Percentiles rank a stretch among this genome's conserved stretches.
Evolutionary conservation across 2,797 vertebrate genomes (phyloP).

Genomic region (Arnoldichthys spilopterus): DNA sequence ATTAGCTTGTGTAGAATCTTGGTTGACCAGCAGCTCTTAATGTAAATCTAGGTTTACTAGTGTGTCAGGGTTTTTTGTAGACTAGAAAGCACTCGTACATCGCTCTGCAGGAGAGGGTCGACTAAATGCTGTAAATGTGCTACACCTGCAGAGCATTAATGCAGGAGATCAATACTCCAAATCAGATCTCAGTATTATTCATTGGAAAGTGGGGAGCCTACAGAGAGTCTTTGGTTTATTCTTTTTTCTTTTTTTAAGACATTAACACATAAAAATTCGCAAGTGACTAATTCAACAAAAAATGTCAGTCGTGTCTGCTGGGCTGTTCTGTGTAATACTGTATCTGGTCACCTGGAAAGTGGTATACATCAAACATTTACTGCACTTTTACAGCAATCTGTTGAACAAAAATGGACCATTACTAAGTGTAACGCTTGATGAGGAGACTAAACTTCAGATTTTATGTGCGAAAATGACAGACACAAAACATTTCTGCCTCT

Average conservation of each 20-base stretch:
- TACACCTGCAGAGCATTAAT: not conserved
- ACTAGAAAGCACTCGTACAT: no score
- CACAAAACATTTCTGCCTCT: not conserved
- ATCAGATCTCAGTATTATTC: not conserved
- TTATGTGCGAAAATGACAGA: not conserved
- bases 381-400: not conserved
- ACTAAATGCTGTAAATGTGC: no score
- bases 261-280: not conserved
- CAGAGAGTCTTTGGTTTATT: not conserved
- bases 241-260: not conserved
- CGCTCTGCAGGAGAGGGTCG: no score
- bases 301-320: not conserved
- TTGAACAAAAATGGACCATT: no score
- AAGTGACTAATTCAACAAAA: not conserved
- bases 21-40: no score
- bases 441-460: not conserved
- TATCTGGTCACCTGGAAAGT: not conserved
- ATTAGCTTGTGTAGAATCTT: no score
- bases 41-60: no score
- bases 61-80: no score
- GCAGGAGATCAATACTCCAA: no score
- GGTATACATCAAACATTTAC: not conserved
- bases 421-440: no score
- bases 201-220: no score
- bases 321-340: not conserved